Evolutionary conservation across 1,140 invertebrate species (phyloP).

Genomic region (Trialeurodes vaporariorum): DNA sequence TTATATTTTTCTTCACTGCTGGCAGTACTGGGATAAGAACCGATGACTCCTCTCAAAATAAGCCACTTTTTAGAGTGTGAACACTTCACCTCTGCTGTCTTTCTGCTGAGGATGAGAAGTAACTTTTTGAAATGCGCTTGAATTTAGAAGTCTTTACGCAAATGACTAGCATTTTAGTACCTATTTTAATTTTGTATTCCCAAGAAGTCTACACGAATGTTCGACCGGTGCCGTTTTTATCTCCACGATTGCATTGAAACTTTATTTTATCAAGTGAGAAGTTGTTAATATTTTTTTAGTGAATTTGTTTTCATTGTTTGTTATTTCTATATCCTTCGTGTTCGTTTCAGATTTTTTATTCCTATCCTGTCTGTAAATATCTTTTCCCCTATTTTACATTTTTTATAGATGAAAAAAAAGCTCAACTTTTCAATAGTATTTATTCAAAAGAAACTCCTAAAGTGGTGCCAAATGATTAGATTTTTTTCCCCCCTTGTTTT

Average conservation of each 20-base stretch:
- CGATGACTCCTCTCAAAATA: too few species aligned
- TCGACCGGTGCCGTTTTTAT: background rate
- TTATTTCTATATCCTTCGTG: background rate
- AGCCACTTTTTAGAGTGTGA: too few species aligned
- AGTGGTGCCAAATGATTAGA: background rate
- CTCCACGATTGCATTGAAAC: background rate
- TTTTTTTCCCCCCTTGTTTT: background rate
- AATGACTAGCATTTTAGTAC: too few species aligned
- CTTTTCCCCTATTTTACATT: background rate
- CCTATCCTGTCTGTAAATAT: background rate
- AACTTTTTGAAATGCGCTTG: too few species aligned
- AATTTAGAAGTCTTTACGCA: too few species aligned
- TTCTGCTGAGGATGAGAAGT: too few species aligned
- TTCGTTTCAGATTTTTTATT: background rate
- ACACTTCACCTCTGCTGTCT: too few species aligned
- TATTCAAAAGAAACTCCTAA: background rate
- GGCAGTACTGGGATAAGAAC: too few species aligned
- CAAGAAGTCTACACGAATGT: background rate
- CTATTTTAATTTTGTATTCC: too few species aligned
- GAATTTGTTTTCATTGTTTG: background rate
- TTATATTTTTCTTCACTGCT: too few species aligned
- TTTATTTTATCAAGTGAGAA: background rate
- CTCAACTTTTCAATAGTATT: background rate
- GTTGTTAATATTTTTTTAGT: background rate
- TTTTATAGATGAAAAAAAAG: background rate